phyloP scores from a whole-genome alignment of 2,888 invertebrate genomes.

The Platerodrilus igneus region DNA sequence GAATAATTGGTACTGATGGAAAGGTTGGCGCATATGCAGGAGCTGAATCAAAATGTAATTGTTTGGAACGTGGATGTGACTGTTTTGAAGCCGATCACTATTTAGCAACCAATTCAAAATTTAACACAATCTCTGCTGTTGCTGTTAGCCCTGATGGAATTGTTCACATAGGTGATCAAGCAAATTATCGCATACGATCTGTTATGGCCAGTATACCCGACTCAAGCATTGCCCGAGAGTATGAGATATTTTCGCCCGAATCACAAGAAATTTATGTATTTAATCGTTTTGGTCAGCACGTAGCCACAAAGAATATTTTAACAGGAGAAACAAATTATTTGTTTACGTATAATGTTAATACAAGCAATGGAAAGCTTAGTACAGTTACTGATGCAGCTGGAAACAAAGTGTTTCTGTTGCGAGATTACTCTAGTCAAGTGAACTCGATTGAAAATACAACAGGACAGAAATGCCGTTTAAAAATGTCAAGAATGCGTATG shows the following conservation, averaged over 20 bases:
- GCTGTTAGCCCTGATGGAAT: constrained; percentile 91
- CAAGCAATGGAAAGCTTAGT: constrained; percentile 90
- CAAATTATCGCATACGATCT: constrained; percentile 80
- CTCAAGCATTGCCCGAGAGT: constrained; percentile 76
- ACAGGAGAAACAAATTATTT: constrained; percentile 90
- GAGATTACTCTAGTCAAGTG: constrained; percentile 82
- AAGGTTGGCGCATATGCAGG: constrained; percentile 92
- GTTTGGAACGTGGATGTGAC: constrained; percentile 84
- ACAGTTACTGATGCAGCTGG: constrained; percentile 92
- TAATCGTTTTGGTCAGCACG: constrained; percentile 92
- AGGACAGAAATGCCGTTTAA: constrained; percentile 83
- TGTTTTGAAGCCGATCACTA: constrained; percentile 91
- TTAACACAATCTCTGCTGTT: constrained; percentile 89
- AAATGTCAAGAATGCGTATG: constrained; percentile 91
- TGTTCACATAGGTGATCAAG: constrained; percentile 94
- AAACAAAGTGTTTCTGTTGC: constrained; percentile 76
- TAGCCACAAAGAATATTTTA: constrained; percentile 89
- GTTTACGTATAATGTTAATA: constrained; percentile 94
- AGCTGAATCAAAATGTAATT: constrained; percentile 90
- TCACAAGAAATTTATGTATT: constrained; percentile 93
- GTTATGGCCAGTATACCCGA: constrained; percentile 88
- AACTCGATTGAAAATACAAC: constrained; percentile 93
- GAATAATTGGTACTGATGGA: constrained; percentile 90
- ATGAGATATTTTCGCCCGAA: constrained; percentile 92
- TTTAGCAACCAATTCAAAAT: constrained; percentile 87